Evolutionary conservation across 64 coral and sea anemone genomes (phyloP).

Genomic region (Cladopsammia gracilis): DNA sequence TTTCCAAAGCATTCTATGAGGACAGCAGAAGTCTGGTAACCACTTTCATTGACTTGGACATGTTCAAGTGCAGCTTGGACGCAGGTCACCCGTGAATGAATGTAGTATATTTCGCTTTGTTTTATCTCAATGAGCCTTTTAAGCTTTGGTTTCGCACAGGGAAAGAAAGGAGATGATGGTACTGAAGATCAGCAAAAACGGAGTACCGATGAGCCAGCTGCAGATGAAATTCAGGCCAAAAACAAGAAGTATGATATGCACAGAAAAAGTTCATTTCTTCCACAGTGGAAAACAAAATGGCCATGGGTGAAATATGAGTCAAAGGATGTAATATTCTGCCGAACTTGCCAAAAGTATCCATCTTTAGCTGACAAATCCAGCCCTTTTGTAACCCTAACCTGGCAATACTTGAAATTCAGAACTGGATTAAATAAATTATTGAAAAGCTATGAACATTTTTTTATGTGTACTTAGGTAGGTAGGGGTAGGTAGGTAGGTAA

Average conservation of each 20-base stretch:
- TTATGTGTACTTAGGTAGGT: no score
- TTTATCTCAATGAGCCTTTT: slow-evolving; percentile 34
- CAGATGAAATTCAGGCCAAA: slow-evolving; percentile 59
- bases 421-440: no score
- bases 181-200: slow-evolving; percentile 16
- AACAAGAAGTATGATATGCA: slow-evolving; percentile 49
- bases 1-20: no score
- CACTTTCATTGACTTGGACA: no score
- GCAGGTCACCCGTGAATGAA: no score
- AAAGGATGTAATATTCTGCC: slow-evolving; percentile 55
- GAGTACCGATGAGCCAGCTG: slow-evolving; percentile 40
- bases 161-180: slow-evolving; percentile 28
- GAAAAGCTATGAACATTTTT: no score
- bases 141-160: slow-evolving; percentile 45
- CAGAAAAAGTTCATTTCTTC: slow-evolving; percentile 27
- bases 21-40: no score
- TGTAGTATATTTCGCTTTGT: not conserved
- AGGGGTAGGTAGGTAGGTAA: no score
- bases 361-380: no score
- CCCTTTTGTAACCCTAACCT: no score
- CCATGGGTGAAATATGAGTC: slow-evolving; percentile 35
- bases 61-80: no score
- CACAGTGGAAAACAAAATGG: slow-evolving; percentile 63
- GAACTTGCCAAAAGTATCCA: not conserved
- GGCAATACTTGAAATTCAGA: no score